A percentile compares a stretch with the other conserved stretches of the same genome.
Evolutionary conservation across 1,140 invertebrate genomes (phyloP).

Genomic region (Drosophila kohkoa): DNA sequence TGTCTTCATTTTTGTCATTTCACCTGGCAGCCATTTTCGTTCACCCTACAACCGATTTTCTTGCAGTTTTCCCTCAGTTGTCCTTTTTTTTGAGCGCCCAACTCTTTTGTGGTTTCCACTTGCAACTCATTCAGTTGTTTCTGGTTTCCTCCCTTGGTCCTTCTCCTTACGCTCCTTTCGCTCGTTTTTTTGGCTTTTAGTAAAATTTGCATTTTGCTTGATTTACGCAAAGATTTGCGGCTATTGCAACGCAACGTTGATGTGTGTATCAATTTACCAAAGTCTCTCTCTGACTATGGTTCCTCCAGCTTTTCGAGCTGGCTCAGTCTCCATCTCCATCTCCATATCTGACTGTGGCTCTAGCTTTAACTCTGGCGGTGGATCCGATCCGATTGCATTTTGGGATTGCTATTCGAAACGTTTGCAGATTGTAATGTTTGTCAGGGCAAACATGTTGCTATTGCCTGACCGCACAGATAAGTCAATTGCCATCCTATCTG

Average conservation of each 20-base stretch:
- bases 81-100: slow-evolving; percentile 23
- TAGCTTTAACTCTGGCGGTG: not conserved
- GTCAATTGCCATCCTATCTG: slow-evolving; percentile 73
- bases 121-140: slow-evolving; percentile 19
- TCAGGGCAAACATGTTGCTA: slow-evolving; percentile 74
- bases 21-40: slow-evolving; percentile 51
- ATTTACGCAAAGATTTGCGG: slow-evolving; percentile 81
- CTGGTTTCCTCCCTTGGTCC: not conserved
- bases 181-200: slow-evolving; percentile 50
- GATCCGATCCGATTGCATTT: slow-evolving; percentile 47
- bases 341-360: not conserved
- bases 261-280: slow-evolving; percentile 81
- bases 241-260: slow-evolving; percentile 76
- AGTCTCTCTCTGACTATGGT: slow-evolving; percentile 16
- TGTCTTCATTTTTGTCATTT: slow-evolving; percentile 35
- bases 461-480: slow-evolving; percentile 78
- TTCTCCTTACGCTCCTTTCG: not conserved
- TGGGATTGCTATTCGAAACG: slow-evolving; percentile 29
- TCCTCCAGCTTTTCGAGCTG: not conserved
- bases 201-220: slow-evolving; percentile 80
- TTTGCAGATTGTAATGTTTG: slow-evolving; percentile 64
- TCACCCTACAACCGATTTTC: slow-evolving; percentile 57
- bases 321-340: too few relatives aligned
- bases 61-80: slow-evolving; percentile 31
- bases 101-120: slow-evolving; percentile 59